A percentile compares a stretch with the other conserved stretches of the same genome.
phyloP scores from a whole-genome alignment of 2,888 invertebrate genomes.

The Hemicrepidius hirtus region DNA sequence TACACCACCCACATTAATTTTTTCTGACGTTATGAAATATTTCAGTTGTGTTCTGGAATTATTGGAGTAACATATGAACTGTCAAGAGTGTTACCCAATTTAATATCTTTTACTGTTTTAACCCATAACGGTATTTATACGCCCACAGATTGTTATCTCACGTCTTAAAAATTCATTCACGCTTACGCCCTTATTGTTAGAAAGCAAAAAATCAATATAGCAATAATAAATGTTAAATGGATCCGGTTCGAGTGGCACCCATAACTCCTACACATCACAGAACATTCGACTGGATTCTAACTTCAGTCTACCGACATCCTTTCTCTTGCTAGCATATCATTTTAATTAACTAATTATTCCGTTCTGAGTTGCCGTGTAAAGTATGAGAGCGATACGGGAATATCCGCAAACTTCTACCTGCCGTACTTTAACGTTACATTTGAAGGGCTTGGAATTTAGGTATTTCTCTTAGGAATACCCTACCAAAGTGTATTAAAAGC shows the following conservation, averaged over 20 bases:
- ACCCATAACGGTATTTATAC: neutral
- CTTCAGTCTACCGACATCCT: conserved; percentile 24
- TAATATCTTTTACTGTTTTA: too few relatives aligned
- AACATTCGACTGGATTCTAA: conserved; percentile 1
- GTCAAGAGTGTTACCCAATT: too few relatives aligned
- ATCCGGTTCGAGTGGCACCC: conserved; percentile 40
- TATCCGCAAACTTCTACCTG: conserved; percentile 6
- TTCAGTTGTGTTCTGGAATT: too few relatives aligned
- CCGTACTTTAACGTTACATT: neutral
- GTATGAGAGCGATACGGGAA: conserved; percentile 18
- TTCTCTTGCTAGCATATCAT: conserved; percentile 24
- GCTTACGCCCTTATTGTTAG: conserved; percentile 17
- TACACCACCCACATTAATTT: too few relatives aligned
- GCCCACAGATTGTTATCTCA: neutral
- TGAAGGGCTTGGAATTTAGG: neutral
- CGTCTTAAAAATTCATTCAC: neutral
- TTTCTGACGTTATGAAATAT: too few relatives aligned
- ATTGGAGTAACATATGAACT: too few relatives aligned
- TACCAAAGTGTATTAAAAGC: neutral
- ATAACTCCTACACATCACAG: conserved; percentile 28
- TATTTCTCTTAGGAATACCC: neutral
- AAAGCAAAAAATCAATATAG: conserved; percentile 16
- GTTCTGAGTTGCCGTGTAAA: conserved; percentile 7
- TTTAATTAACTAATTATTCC: conserved; percentile 28
- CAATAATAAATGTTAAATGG: conserved; percentile 28